phyloP scores from a whole-genome alignment of 92 coral and sea anemone genomes.

The Plumapathes pennacea region DNA sequence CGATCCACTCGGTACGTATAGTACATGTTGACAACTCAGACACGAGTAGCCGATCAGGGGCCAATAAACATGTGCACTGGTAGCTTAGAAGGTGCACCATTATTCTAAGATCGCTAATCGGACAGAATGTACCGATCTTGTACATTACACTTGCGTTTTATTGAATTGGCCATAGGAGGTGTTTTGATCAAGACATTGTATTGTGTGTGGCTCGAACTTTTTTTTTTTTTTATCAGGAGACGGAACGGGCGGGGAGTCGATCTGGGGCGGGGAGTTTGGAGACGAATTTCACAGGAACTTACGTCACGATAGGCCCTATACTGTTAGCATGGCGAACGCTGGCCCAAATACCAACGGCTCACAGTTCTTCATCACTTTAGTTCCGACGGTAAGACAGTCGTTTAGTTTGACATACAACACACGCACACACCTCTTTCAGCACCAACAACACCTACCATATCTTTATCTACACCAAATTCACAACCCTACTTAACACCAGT shows the following conservation, averaged over 20 bases:
- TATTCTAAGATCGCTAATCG: not conserved
- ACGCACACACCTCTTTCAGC: no score
- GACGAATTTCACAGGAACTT: conserved; percentile 92
- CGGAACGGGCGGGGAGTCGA: conserved; percentile 98
- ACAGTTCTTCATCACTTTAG: conserved; percentile 86
- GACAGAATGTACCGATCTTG: conserved; percentile 1
- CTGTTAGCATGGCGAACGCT: conserved; percentile 98
- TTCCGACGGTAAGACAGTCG: conserved; percentile 81
- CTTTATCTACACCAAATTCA: no score
- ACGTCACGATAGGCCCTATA: conserved; percentile 94
- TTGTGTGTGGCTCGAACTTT: no score
- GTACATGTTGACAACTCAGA: not conserved
- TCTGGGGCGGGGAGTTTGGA: conserved; percentile 99
- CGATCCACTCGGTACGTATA: conserved; percentile 86
- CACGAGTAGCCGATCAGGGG: not conserved
- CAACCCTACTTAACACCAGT: no score
- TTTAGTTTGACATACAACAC: not conserved
- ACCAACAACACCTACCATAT: no score
- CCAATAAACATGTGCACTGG: not conserved
- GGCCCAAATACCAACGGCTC: conserved; percentile 97
- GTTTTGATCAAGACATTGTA: no score
- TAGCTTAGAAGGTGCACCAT: not conserved
- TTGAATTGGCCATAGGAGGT: conserved; percentile 1
- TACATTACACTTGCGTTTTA: not conserved
- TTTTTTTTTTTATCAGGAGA: conserved; percentile 60